These are phyloP conservation scores for Limanda limanda DNA, from an alignment of 2,113 vertebrate genomes.

Conservation along the genomic window DNA sequence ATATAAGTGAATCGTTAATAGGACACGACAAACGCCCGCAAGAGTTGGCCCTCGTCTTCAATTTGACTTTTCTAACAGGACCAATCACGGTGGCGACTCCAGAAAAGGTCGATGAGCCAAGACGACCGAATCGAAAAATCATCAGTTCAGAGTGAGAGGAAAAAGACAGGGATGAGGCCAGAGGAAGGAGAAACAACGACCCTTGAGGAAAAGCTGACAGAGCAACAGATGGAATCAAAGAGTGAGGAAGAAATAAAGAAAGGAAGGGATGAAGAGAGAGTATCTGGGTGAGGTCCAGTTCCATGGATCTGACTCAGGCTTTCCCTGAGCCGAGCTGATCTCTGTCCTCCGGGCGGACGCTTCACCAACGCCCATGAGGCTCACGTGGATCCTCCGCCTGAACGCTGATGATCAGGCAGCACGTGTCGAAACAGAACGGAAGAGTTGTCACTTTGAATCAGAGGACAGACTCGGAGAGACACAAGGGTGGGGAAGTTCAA, in stretches of 20 bases:
- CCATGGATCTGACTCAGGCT: slow-evolving; percentile 71
- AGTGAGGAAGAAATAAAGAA: neutral
- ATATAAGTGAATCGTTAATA: too few species aligned
- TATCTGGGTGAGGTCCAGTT: slow-evolving; percentile 41
- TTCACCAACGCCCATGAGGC: slow-evolving; percentile 50
- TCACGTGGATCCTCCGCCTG: slow-evolving; percentile 17
- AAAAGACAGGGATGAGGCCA: neutral
- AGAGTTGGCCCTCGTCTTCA: neutral
- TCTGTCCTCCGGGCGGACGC: slow-evolving; percentile 33
- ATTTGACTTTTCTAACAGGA: neutral
- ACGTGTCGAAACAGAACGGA: slow-evolving; percentile 6
- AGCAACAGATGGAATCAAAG: slow-evolving; percentile 4
- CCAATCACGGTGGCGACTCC: neutral
- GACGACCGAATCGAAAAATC: neutral
- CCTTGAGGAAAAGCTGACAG: slow-evolving; percentile 1
- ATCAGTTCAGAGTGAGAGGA: neutral
- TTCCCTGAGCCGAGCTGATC: slow-evolving; percentile 56
- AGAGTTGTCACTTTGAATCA: slow-evolving; percentile 27
- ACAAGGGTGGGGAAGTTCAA: slow-evolving; percentile 6
- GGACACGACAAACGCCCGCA: neutral
- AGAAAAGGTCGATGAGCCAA: neutral
- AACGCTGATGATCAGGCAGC: slow-evolving; percentile 33
- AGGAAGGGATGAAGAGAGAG: neutral
- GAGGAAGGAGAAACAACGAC: neutral
- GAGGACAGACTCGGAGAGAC: neutral